These are phyloP conservation scores for Pachyramphus minor DNA, from an alignment of 2,113 vertebrate species.

Conservation along the genomic window DNA sequence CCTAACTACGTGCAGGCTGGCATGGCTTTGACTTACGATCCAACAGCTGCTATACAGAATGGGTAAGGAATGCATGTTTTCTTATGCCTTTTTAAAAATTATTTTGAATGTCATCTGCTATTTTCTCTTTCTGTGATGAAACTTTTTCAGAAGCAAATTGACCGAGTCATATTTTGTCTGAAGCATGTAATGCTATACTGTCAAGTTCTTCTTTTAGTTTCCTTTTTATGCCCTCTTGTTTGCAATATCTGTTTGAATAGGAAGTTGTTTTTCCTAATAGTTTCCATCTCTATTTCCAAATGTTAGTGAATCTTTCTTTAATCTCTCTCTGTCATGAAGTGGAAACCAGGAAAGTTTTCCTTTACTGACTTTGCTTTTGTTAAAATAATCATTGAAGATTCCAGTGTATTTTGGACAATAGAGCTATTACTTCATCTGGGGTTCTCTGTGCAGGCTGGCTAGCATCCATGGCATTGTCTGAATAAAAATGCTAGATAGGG, in stretches of 20 bases:
- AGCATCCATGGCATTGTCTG: slow-evolving; percentile 30
- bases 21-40: slow-evolving; percentile 96
- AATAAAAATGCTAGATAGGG: background rate
- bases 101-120: slow-evolving; percentile 5
- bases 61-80: slow-evolving; percentile 82
- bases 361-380: slow-evolving; percentile 34
- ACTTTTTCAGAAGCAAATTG: background rate
- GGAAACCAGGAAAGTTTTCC: slow-evolving; percentile 15
- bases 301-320: background rate
- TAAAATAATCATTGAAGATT: slow-evolving; percentile 39
- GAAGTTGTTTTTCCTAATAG: slow-evolving; percentile 27
- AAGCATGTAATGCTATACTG: background rate
- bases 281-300: slow-evolving; percentile 42
- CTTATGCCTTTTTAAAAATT: background rate
- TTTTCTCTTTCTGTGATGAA: slow-evolving; percentile 14
- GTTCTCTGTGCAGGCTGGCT: background rate
- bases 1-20: slow-evolving; percentile 81
- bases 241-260: background rate
- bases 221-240: slow-evolving; percentile 21
- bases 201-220: slow-evolving; percentile 18
- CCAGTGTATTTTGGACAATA: background rate
- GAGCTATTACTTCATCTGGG: slow-evolving; percentile 28
- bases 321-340: slow-evolving; percentile 5
- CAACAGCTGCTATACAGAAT: slow-evolving; percentile 93
- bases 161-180: background rate